These are phyloP conservation scores for Carcharodon carcharias DNA, from an alignment of 2,797 vertebrate species.

Conservation along the genomic window DNA sequence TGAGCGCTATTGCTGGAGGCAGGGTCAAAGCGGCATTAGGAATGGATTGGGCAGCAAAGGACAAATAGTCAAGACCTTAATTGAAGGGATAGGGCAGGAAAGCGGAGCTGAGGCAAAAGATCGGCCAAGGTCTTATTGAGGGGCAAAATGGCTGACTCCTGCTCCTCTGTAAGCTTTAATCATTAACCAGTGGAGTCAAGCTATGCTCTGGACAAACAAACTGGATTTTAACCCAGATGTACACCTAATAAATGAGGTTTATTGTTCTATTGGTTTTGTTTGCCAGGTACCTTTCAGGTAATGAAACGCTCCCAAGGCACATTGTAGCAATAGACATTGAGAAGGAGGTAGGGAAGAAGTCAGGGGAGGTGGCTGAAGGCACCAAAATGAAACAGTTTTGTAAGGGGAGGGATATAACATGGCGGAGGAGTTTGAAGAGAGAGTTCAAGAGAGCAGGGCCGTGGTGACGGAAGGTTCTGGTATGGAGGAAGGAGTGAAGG, in stretches of 20 bases:
- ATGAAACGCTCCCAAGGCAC: background rate
- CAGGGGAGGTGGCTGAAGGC: background rate
- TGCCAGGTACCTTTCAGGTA: background rate
- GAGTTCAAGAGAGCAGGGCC: background rate
- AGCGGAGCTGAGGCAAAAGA: background rate
- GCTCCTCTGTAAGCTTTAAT: background rate
- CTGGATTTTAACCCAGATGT: background rate
- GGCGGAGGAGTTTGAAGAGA: background rate
- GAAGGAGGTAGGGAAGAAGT: no score
- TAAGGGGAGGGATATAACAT: no score
- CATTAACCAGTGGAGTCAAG: background rate
- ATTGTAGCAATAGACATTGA: background rate
- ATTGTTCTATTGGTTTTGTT: background rate
- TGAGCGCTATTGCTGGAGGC: no score
- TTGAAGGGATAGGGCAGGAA: background rate
- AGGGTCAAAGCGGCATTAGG: background rate
- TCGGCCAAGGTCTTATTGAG: background rate
- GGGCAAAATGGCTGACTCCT: background rate
- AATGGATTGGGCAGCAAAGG: background rate
- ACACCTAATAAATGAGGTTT: background rate
- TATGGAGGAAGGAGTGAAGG: background rate
- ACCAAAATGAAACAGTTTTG: background rate
- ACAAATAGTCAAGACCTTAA: background rate
- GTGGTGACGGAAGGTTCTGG: background rate
- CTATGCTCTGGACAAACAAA: background rate